Percentiles rank a stretch among this genome's conserved stretches.
These are phyloP conservation scores for Ivindomyrus marchei DNA, from an alignment of 2,113 vertebrate species.

Conservation along the genomic window DNA sequence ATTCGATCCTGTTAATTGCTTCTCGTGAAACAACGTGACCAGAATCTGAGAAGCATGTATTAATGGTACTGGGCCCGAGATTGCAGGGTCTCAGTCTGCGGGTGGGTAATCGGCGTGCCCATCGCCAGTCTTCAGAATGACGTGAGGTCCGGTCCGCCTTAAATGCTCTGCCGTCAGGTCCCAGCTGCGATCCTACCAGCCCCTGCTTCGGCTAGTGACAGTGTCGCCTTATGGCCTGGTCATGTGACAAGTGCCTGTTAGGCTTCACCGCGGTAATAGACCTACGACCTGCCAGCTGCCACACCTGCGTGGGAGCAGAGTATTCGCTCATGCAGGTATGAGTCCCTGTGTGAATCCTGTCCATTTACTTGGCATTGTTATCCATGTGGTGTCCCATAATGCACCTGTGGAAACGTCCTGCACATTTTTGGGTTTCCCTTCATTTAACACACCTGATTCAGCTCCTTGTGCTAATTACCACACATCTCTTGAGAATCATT, in stretches of 20 bases:
- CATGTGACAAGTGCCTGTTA: not conserved
- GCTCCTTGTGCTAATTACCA: no score
- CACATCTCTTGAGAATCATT: no score
- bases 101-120: conserved; percentile 17
- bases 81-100: not conserved
- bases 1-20: conserved; percentile 46
- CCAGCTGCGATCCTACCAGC: not conserved
- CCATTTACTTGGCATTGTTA: not conserved
- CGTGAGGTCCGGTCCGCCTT: not conserved
- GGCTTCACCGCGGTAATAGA: not conserved
- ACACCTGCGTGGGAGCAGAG: not conserved
- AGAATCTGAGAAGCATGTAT: conserved; percentile 16
- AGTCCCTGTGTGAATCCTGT: not conserved
- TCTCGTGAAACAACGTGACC: conserved; percentile 38
- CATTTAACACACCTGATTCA: no score
- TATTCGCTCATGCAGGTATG: not conserved
- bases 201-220: not conserved
- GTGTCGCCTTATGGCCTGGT: not conserved
- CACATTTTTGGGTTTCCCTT: no score
- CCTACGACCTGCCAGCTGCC: not conserved
- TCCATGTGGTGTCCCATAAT: not conserved
- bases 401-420: not conserved
- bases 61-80: not conserved
- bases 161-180: not conserved
- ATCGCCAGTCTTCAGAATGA: not conserved